Base-by-base conservation (phyloP, 2,113 vertebrate genomes). In the Corythoichthys haematopterus region DNA sequence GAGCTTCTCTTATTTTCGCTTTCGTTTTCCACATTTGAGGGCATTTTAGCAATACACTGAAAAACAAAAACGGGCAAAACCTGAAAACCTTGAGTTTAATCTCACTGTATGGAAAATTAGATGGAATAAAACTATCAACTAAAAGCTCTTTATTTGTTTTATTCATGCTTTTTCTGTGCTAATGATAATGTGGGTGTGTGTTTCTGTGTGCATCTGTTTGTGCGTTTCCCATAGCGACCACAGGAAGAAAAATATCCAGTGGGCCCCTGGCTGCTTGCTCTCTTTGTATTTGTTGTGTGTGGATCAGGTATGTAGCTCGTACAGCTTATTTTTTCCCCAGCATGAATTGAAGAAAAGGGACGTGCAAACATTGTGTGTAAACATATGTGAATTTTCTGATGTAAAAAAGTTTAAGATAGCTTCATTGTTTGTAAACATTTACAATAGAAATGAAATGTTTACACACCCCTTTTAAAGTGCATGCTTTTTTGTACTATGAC, bases 191-290 rank as follows among this genome's bases (percentile, higher is more conserved):
- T 58, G 9, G 53, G 51, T 55, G 40, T 52, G 58, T 55, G 37
- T 68, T 8, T 53, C 4, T 79, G 38, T 76, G 36, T 70, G 51
- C 64, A 6, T 59, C 4, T 79, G 38, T 82, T 43, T 79, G 40
- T 71, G 61, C 75, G 4, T 79, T 40, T 52, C 8, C 87, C 85
- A 56, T 79, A 88, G 89, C 92, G 93, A 88, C 91, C 93, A 6
- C 84, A 84, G 82, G 92, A 95, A 81, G 92, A 95, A 88, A 95
- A 93, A 81, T 92, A 90, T 71, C 92, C 92, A 43, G 91, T 91
- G 72, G 92, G 92, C 78, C 93, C 93, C 53, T 94, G 93, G 93
- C 86, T 93, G 64, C 87, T 93, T 70, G 87, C 91, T 68, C 85
- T 90, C 68, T 93, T 93, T 76, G 93, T 89, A 64, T 94, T 94